Evolutionary conservation across 2,888 invertebrate species (phyloP).

Genomic region (Microdon myrmicae): DNA sequence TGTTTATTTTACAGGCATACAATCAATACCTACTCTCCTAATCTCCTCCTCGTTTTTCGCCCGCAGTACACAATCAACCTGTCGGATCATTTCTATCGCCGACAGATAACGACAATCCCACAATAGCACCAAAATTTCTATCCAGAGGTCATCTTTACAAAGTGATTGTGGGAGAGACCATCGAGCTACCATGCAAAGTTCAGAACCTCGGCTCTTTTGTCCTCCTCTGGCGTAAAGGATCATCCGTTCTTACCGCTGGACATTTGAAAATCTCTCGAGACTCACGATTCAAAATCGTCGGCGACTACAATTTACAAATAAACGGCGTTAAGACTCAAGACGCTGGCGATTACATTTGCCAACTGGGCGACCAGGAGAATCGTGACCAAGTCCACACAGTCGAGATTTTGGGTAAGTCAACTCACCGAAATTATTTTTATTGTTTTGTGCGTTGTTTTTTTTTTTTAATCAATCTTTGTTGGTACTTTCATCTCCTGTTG

Average conservation of each 20-base stretch:
- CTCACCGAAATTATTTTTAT: background rate
- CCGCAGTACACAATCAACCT: conserved; percentile 51
- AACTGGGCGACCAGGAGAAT: conserved; percentile 77
- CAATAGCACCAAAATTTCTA: conserved; percentile 75
- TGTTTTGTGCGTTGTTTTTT: conserved; percentile 1
- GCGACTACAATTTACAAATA: conserved; percentile 77
- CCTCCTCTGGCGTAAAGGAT: conserved; percentile 76
- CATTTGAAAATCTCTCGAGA: conserved; percentile 78
- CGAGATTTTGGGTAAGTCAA: conserved; percentile 72
- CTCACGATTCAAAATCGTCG: conserved; percentile 74
- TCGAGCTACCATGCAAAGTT: conserved; percentile 82
- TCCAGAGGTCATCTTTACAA: conserved; percentile 81
- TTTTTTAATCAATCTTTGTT: too few relatives aligned
- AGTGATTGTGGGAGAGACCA: conserved; percentile 81
- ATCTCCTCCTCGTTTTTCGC: too few relatives aligned
- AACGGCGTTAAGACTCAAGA: conserved; percentile 77
- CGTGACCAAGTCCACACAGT: conserved; percentile 78
- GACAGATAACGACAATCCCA: conserved; percentile 59
- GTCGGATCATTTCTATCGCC: conserved; percentile 57
- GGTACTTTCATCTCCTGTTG: too few relatives aligned
- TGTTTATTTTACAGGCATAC: too few relatives aligned
- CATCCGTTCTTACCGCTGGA: conserved; percentile 76
- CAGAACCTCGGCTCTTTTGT: conserved; percentile 78
- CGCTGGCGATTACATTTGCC: conserved; percentile 78
- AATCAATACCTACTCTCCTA: too few relatives aligned